Base-by-base conservation (phyloP, 1,140 invertebrate species). In the Dreissena rostriformis region DNA sequence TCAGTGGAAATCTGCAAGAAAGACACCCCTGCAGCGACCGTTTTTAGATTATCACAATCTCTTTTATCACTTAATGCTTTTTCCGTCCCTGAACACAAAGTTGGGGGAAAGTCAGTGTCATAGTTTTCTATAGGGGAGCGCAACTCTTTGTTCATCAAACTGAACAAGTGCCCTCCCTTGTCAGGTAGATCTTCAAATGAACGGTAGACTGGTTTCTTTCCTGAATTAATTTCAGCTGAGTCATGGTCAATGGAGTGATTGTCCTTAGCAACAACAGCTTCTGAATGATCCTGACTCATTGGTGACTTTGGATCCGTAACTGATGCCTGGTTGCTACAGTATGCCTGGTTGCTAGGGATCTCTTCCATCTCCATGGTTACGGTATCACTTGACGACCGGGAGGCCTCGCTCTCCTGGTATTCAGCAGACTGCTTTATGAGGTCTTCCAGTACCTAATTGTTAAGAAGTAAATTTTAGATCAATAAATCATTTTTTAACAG, bases 331-430 rank as follows among this genome's bases (percentile, higher is more conserved):
- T 19, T 73, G 52, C 39, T 15, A 66, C 6, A 71, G 39, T 26
- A 65, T 61, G 49, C 28, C 19, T 26, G 67, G 17, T 55, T 67
- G 72, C 26, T 82, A 71, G 22, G 39, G 39, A 39, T 39, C 39
- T 39, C 39, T 39, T 39, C 39, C 39, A 39, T 39, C 39, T 82
- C 80, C 49, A 39, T 29, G 24, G 80, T 82, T 28, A 82, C 75
- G n/a, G 80, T 82, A 57, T 82, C 80, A 51, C 80, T 74, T n/a
- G 80, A 82, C 2, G 80, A 82, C 22, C 80, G 15, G 1, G 80
- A 82, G 0, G 68, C 66, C 24, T 82, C 80, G 29, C 80, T 82
- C n/a, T 75, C 80, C 11, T 49, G 70, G 63, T 63, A 68, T 22
- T 82, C 70, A 17, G 55, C 61, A 12, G 70, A 82, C 49, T 82